Evolutionary conservation across 35 echinoderm and acorn worm genomes (phyloP), one percentile per base, ranked within the genome.

Genomic region (Holothuria glaberrima): DNA sequence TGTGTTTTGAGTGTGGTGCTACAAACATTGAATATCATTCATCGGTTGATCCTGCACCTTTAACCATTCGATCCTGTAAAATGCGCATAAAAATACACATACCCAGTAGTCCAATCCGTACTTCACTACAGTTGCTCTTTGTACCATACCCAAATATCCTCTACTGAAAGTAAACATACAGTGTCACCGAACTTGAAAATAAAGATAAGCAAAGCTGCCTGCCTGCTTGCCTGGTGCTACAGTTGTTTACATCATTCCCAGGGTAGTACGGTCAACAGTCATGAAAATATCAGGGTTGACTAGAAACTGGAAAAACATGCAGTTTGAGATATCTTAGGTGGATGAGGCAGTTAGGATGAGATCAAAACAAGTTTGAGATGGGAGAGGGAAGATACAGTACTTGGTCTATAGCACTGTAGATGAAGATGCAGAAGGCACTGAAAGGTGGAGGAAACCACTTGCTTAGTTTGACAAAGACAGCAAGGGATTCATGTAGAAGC

Each of bases 281-380:
- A 78, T 78, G 74, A 78, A 78, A 78, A 78, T 78, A 78, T 78
- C 74, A 78, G 74, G 74, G 38, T 78, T 78, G 36, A 78, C 74
- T 48, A 33, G 74, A 6, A 78, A 78, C 38, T 48, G 27, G 74
- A 48, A 78, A 78, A 78, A 78, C 74, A 78, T 28, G 35, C 74
- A 48, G 74, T 78, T 78, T 52, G 38, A 41, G 74, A 41, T 78
- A 78, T 78, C 74, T 78, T 78, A 19, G 74, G 74, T 48, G 21
- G 74, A 78, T 78, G 74, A 78, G 74, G 74, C 74, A 18, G 50
- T 78, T 48, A 50, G 21, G 74, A 52, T 24, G 30, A 78, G 74
- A 78, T 78, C 38, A 78, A 78, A 78, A 78, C 74, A 78, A 78
- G 44, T 78, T 30, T 30, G 41, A 48, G 38, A 50, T 24, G 36